Base-by-base conservation (phyloP, 2,797 vertebrate species). In the Tinamus major region DNA sequence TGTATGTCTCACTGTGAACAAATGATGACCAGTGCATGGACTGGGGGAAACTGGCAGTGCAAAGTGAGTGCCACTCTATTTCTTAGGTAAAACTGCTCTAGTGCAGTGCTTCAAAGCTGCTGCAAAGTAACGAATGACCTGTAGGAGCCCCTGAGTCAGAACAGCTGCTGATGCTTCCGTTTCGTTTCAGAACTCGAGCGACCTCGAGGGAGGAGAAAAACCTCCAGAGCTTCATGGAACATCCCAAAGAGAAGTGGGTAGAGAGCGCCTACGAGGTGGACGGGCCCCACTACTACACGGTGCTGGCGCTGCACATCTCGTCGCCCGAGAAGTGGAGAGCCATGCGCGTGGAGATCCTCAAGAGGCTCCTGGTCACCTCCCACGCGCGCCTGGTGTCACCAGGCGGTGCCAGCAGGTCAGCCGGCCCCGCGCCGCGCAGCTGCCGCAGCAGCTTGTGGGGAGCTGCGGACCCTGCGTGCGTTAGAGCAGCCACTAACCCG, bases 171-270 rank as follows among this genome's bases (percentile, higher is more conserved):
- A 94, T 37, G 35, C 9, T 67, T 26, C 7, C 55, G 23, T 51
- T 93, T 49, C 41, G 13, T 97, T 97, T 49, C 91, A 98, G 99
- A 55, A 99, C 99, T 48, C 98, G 99, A 86, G 99, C 99, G 4
- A 99, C 99, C 0, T 99, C 99, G 14, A 98, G 99, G 44, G 99
- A 99, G 94, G 99, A 99, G 95, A 99, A 99, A 93, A 99, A 99
- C 96, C 98, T 99, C 61, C 99, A 99, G 97, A 98, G 98, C 96
- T 99, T 99, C 96, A 97, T 99, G 97, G 99, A 99, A 97, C 99
- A 99, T 96, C 98, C 99, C 5, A 98, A 98, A 86, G 99, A 99
- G 96, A 99, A 99, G 95, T 99, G 99, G 99, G 97, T 99, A 94
- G 99, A 99, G 97, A 98, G 98, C 93, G 98, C 99, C n/a, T 99